These are phyloP conservation scores for Crenuchus spilurus DNA, from an alignment of 2,797 vertebrate genomes.

Conservation along the genomic window DNA sequence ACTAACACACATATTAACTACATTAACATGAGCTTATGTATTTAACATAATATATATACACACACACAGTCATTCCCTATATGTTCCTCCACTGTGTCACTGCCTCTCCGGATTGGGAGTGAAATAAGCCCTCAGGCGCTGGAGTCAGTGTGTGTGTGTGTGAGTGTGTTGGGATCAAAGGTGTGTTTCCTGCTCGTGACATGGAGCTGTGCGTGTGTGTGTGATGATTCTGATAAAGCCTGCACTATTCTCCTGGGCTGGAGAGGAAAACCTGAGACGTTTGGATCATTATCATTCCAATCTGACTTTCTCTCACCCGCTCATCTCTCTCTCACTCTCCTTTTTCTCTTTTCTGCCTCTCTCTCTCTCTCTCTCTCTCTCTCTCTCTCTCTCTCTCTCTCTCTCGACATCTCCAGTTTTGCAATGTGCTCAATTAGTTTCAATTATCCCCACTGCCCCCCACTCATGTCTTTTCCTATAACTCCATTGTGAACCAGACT, in stretches of 20 bases:
- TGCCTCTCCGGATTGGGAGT: conserved; percentile 55
- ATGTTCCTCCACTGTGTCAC: conserved; percentile 23
- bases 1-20: not conserved
- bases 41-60: not conserved
- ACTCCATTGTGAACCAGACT: conserved; percentile 77
- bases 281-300: conserved; percentile 79
- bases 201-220: conserved; percentile 63
- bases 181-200: conserved; percentile 67
- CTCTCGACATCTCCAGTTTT: conserved; percentile 72
- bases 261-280: conserved; percentile 70
- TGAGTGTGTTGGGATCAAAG: conserved; percentile 71
- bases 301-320: conserved; percentile 58
- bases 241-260: conserved; percentile 60
- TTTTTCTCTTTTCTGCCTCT: not conserved
- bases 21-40: too few species aligned
- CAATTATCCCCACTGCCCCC: conserved; percentile 77
- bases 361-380: conserved; percentile 6
- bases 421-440: conserved; percentile 82
- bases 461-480: conserved; percentile 69
- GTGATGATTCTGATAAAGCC: conserved; percentile 74
- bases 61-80: not conserved
- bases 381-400: not conserved
- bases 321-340: conserved; percentile 59
- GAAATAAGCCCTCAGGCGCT: conserved; percentile 66
- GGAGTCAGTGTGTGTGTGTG: conserved; percentile 39